Evolutionary conservation across 1,140 invertebrate genomes (phyloP), one percentile per base, ranked within the genome.

Genomic region (Carcinoscorpius rotundicauda): DNA sequence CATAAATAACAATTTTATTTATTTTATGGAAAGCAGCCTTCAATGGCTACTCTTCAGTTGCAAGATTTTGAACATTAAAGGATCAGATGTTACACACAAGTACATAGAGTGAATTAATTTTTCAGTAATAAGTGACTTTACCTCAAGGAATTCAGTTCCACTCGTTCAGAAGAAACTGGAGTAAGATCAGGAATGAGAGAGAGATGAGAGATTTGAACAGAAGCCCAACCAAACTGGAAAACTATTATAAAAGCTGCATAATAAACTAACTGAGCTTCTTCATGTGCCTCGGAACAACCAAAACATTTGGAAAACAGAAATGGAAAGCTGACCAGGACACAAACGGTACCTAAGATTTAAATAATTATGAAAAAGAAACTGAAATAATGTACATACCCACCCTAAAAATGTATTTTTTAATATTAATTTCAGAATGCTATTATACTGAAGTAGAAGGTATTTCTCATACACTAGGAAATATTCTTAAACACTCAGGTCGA

Each of bases 191-290:
- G 88, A 74, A 95, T 93, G 75, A 95, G 84, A 4, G 93, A 88
- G 58, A 98, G 80, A 78, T 98, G 94, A 49, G 92, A 92, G 71
- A 97, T 95, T 82, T 98, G 95, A 8, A 69, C 60, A 8, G 64
- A 49, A 4, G 93, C 93, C 94, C 95, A 97, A 48, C 94, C 94
- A 78, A 97, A 91, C 83, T 98, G 95, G 79, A 97, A 97, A 68
- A 97, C 86, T 58, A 89, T 78, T 57, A 97, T 89, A 78, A 97
- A 97, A 55, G 88, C 83, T 52, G 84, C 82, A 79, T 90, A 97
- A 77, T 97, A 97, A 67, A 90, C 78, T 71, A 97, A 80, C 76
- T 91, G 85, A 1, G 86, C 84, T 81, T 83, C 86, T 70, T 86
- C 79, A 70, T 83, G 80, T 6, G 78, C 65, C 66, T 78, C 71